Evolutionary conservation across 2,113 vertebrate genomes (phyloP).

Genomic region (Odontophorus gujanensis): DNA sequence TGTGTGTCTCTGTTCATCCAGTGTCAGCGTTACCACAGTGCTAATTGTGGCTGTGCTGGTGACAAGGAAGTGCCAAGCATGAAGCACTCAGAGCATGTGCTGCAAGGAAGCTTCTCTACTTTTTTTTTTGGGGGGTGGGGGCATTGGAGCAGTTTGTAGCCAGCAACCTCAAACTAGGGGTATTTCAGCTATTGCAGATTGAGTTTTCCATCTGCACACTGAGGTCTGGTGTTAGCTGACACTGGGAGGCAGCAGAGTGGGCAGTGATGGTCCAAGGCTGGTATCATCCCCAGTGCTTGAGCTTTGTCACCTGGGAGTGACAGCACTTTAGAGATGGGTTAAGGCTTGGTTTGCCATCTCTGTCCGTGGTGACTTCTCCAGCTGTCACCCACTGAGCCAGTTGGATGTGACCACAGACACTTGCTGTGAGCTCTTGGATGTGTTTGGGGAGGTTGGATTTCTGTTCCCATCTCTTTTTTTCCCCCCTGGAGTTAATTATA

Average conservation of each 20-base stretch:
- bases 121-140: no score
- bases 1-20: not conserved
- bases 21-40: fast-evolving
- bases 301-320: not conserved
- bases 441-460: not conserved
- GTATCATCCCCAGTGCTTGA: fast-evolving
- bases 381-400: not conserved
- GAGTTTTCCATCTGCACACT: not conserved
- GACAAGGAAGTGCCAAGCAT: not conserved
- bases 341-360: no score
- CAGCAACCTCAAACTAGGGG: no score
- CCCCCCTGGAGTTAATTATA: not conserved
- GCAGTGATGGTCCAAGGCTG: not conserved
- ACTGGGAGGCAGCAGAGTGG: not conserved
- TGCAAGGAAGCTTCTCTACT: not conserved
- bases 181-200: fast-evolving
- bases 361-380: not conserved
- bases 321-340: not conserved
- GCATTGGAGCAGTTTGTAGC: not conserved
- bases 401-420: not conserved
- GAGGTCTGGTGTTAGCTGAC: not conserved
- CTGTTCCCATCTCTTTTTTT: not conserved
- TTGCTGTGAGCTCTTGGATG: not conserved
- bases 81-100: fast-evolving
- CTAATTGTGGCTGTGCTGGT: fast-evolving